Evolutionary conservation across 2,113 vertebrate species (phyloP).

Genomic region (Sphyrna mokarran): DNA sequence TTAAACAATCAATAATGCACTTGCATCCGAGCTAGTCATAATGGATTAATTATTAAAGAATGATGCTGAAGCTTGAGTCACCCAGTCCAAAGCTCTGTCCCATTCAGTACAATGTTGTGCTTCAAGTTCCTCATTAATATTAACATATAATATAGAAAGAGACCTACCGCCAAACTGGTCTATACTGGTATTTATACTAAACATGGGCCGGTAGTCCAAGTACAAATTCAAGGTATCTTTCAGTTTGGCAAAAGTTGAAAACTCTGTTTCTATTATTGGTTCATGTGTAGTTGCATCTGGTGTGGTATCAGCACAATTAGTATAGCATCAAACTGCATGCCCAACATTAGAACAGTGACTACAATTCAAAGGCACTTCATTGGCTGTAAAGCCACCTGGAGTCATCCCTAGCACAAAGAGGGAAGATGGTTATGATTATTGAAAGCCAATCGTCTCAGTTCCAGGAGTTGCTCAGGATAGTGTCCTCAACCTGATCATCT

Average conservation of each 20-base stretch:
- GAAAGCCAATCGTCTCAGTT: too few relatives aligned
- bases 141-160: background rate
- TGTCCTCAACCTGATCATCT: too few relatives aligned
- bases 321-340: background rate
- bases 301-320: background rate
- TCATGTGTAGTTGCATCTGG: background rate
- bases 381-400: background rate
- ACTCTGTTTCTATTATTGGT: background rate
- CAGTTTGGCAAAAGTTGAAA: background rate
- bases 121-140: background rate
- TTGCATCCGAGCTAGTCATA: background rate
- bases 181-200: background rate
- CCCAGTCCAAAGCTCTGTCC: background rate
- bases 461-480: too few relatives aligned
- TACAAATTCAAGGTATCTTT: background rate
- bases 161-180: background rate
- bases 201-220: too few relatives aligned
- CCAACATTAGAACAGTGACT: background rate
- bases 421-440: too few relatives aligned
- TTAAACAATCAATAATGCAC: background rate
- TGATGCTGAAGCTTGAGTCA: background rate
- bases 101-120: background rate
- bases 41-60: background rate
- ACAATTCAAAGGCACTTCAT: background rate
- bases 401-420: too few relatives aligned